Evolutionary conservation across 2,797 vertebrate species (phyloP).

Genomic region (Acanthopagrus latus): DNA sequence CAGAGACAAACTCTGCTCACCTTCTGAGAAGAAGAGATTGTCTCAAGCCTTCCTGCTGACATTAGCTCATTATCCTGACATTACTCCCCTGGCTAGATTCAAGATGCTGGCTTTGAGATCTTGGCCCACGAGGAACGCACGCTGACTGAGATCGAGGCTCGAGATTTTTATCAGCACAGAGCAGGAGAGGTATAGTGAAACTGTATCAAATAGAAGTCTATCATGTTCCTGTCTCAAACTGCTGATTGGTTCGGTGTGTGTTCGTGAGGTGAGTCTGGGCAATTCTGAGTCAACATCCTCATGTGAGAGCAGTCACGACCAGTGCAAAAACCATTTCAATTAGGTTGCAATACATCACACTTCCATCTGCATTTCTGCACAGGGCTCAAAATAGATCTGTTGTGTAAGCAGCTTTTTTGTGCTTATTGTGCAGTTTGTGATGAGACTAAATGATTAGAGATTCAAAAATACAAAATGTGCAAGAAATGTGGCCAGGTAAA

Average conservation of each 20-base stretch:
- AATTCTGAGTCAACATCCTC: conserved; percentile 40
- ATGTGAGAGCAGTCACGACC: conserved; percentile 37
- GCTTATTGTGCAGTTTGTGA: conserved; percentile 60
- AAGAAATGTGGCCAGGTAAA: conserved; percentile 20
- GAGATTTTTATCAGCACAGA: conserved; percentile 88
- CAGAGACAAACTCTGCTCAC: conserved; percentile 35
- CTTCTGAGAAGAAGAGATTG: conserved; percentile 39
- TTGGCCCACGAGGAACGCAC: conserved; percentile 86
- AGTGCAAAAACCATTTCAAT: conserved; percentile 56
- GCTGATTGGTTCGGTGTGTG: conserved; percentile 14
- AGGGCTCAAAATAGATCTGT: conserved; percentile 71
- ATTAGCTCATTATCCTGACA: conserved; percentile 46
- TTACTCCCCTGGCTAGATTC: conserved; percentile 83
- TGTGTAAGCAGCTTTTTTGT: conserved; percentile 59
- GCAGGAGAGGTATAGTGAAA: conserved; percentile 82
- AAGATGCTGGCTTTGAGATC: conserved; percentile 91
- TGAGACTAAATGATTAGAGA: conserved; percentile 49
- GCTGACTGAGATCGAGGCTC: conserved; percentile 85
- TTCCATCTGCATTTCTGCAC: conserved; percentile 60
- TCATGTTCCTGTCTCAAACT: not conserved
- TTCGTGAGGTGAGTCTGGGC: conserved; percentile 25
- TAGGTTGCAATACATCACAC: conserved; percentile 58
- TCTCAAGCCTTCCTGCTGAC: conserved; percentile 49
- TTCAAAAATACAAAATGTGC: conserved; percentile 53
- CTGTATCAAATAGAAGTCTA: not conserved